Evolutionary conservation across 2,797 vertebrate genomes (phyloP).

Genomic region (Amblyraja radiata): DNA sequence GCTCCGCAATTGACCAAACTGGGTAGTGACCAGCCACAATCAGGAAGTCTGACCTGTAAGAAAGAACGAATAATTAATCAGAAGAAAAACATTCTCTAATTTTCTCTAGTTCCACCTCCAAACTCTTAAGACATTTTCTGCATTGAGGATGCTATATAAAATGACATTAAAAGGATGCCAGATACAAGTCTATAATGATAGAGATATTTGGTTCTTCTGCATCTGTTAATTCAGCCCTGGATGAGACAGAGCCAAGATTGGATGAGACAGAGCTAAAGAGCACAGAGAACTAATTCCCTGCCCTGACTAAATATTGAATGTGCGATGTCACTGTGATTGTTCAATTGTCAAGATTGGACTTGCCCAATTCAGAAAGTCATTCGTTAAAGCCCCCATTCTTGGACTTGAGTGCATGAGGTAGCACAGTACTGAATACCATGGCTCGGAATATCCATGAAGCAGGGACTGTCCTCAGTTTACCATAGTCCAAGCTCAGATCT

Average conservation of each 20-base stretch:
- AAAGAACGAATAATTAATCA: background rate
- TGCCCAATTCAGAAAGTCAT: background rate
- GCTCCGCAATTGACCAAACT: slow-evolving; percentile 83
- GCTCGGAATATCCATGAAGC: no score
- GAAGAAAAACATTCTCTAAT: background rate
- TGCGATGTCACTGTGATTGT: no score
- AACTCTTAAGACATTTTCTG: background rate
- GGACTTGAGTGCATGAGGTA: background rate
- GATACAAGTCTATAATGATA: background rate
- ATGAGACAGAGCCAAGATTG: background rate
- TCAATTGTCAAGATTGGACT: background rate
- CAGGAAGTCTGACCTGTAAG: slow-evolving; percentile 66
- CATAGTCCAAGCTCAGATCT: no score
- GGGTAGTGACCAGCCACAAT: slow-evolving; percentile 88
- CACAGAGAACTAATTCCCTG: background rate
- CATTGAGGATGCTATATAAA: background rate
- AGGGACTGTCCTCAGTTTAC: no score
- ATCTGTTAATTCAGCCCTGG: background rate
- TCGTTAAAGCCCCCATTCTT: background rate
- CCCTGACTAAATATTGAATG: no score
- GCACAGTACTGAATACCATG: background rate
- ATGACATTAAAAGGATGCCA: background rate
- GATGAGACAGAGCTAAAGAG: background rate
- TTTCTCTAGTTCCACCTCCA: background rate
- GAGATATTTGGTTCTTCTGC: background rate